phyloP scores from a whole-genome alignment of 1,140 invertebrate genomes.

The Papilio glaucus region DNA sequence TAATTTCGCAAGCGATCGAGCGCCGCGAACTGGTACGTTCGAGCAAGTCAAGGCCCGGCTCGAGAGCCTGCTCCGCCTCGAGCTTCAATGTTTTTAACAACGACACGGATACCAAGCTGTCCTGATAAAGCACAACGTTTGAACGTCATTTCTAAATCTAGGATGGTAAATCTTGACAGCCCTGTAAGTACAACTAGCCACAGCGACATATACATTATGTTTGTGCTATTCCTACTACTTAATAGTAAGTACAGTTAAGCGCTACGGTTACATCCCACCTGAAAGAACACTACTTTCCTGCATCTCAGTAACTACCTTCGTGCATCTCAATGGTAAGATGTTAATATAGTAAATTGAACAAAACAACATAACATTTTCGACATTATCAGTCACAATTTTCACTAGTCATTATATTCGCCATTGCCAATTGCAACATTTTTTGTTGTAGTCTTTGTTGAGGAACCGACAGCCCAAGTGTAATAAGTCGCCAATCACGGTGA shows the following conservation, averaged over 20 bases:
- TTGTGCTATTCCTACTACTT: too few relatives aligned
- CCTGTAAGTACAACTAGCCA: too few relatives aligned
- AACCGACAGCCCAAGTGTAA: background rate
- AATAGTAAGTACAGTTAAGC: too few relatives aligned
- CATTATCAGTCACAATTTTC: too few relatives aligned
- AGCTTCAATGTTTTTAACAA: constrained; percentile 41
- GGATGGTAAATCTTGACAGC: background rate
- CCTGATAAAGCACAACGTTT: background rate
- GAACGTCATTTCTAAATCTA: background rate
- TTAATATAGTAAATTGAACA: too few relatives aligned
- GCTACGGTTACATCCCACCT: too few relatives aligned
- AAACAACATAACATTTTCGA: too few relatives aligned
- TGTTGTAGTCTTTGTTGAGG: background rate
- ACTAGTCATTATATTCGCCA: background rate
- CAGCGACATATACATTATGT: too few relatives aligned
- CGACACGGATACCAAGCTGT: background rate
- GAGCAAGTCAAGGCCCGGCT: constrained; percentile 75
- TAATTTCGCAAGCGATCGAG: constrained; percentile 82
- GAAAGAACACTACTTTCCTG: background rate
- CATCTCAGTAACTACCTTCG: background rate
- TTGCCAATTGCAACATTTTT: background rate
- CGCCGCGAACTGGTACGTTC: constrained; percentile 79
- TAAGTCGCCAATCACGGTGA: background rate
- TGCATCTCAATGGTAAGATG: background rate
- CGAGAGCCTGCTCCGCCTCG: constrained; percentile 54